Conservation (phyloP, 2,888 invertebrate genomes). For the Schizaphis graminum region DNA sequence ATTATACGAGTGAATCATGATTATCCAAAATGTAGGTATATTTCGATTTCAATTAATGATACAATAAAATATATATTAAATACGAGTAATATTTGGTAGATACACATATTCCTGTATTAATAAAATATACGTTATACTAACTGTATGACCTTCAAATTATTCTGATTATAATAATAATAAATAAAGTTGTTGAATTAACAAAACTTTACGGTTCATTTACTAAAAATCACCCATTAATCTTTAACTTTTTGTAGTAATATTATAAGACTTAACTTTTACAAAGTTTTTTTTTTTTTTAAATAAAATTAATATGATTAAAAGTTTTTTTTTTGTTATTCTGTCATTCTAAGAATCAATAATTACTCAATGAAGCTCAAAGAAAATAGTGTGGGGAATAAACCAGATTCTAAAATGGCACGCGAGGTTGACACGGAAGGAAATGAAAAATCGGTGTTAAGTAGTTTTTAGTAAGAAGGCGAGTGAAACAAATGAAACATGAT, state of each 20-base stretch:
- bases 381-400: slow-evolving; percentile 31
- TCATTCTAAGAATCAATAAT: not conserved
- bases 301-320: slow-evolving; percentile 49
- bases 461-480: slow-evolving; percentile 38
- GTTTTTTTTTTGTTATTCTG: not conserved
- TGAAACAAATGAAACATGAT: slow-evolving; percentile 57
- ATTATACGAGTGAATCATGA: not conserved
- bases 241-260: slow-evolving; percentile 26
- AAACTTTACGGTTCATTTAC: slow-evolving; percentile 16
- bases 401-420: not conserved
- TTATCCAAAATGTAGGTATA: not conserved
- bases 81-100: not conserved
- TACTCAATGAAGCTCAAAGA: not conserved
- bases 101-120: not conserved
- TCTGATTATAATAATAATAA: slow-evolving; percentile 11
- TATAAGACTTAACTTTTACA: not conserved
- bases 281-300: not conserved
- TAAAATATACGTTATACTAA: not conserved
- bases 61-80: not conserved
- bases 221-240: slow-evolving; percentile 2
- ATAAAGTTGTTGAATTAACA: slow-evolving; percentile 25
- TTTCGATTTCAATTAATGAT: not conserved
- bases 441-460: slow-evolving; percentile 51
- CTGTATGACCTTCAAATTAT: not conserved
- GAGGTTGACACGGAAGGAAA: slow-evolving; percentile 42